These are phyloP conservation scores for Aurelia aurita DNA, from an alignment of 30 jellyfish, hydroid and myxozoan genomes.

Conservation along the genomic window DNA sequence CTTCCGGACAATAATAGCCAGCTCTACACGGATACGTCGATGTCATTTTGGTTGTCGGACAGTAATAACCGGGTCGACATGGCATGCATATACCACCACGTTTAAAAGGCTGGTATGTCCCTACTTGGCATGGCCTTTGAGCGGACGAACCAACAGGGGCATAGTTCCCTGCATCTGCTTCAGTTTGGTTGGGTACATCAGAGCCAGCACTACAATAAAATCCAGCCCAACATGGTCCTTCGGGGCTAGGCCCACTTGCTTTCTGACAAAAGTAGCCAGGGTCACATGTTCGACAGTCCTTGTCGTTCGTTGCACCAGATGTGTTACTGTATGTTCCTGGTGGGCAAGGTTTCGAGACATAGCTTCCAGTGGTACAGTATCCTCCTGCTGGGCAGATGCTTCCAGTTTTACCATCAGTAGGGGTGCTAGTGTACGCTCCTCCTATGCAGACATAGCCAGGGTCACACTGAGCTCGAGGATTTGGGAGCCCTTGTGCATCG, in stretches of 20 bases:
- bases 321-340: constrained; percentile 98
- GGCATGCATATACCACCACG: constrained; percentile 92
- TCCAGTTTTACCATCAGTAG: constrained; percentile 96
- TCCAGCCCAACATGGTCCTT: constrained; percentile 99
- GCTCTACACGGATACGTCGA: constrained; percentile 82
- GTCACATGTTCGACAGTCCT: constrained; percentile 98
- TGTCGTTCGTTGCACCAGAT: constrained; percentile 96
- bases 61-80: constrained; percentile 89
- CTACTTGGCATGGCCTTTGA: constrained; percentile 97
- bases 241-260: constrained; percentile 99
- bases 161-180: constrained; percentile 89
- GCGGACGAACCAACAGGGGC: constrained; percentile 96
- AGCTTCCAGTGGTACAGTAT: constrained; percentile 93
- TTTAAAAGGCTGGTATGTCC: constrained; percentile 92
- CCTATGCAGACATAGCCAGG: constrained; percentile 97
- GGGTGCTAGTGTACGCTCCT: constrained; percentile 99
- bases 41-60: constrained; percentile 81
- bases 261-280: constrained; percentile 96
- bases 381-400: constrained; percentile 99
- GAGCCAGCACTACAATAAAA: constrained; percentile 96
- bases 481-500: constrained; percentile 97
- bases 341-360: constrained; percentile 89
- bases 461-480: constrained; percentile 99
- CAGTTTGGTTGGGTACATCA: constrained; percentile 78
- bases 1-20: constrained; percentile 98